Percentiles rank a stretch among this genome's conserved stretches.
phyloP scores from a whole-genome alignment of 2,113 vertebrate genomes.

The Planiliza haematocheilus region DNA sequence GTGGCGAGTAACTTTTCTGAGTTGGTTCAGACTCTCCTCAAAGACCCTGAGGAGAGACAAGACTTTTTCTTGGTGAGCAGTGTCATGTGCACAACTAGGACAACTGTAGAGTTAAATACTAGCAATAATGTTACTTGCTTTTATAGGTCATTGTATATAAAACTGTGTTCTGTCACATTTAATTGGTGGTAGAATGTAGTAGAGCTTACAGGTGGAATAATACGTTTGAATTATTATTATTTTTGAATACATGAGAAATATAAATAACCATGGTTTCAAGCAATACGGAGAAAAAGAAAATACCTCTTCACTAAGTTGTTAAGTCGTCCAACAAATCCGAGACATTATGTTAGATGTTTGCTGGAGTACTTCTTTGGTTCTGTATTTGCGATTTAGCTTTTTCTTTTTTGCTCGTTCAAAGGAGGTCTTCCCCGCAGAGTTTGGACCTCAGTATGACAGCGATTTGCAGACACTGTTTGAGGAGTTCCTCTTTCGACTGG shows the following conservation, averaged over 20 bases:
- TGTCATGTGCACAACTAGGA: not conserved
- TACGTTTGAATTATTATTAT: not conserved
- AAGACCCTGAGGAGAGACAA: constrained; percentile 63
- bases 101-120: not conserved
- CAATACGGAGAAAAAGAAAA: not conserved
- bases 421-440: constrained; percentile 81
- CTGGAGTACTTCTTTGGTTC: not conserved
- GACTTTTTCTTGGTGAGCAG: constrained; percentile 72
- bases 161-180: not conserved
- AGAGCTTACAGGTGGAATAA: not conserved
- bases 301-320: too few relatives aligned
- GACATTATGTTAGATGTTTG: too few relatives aligned
- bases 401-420: constrained; percentile 42
- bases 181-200: not conserved
- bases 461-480: constrained; percentile 83
- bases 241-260: too few relatives aligned
- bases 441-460: constrained; percentile 79
- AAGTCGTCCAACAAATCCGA: too few relatives aligned
- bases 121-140: not conserved
- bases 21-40: constrained; percentile 72
- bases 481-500: constrained; percentile 83
- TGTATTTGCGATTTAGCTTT: not conserved
- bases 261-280: not conserved
- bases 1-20: constrained; percentile 51
- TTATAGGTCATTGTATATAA: not conserved